A percentile compares a stretch with the other conserved stretches of the same genome.
Evolutionary conservation across 2,797 vertebrate species (phyloP).

Genomic region (Cyprinodon diabolis): DNA sequence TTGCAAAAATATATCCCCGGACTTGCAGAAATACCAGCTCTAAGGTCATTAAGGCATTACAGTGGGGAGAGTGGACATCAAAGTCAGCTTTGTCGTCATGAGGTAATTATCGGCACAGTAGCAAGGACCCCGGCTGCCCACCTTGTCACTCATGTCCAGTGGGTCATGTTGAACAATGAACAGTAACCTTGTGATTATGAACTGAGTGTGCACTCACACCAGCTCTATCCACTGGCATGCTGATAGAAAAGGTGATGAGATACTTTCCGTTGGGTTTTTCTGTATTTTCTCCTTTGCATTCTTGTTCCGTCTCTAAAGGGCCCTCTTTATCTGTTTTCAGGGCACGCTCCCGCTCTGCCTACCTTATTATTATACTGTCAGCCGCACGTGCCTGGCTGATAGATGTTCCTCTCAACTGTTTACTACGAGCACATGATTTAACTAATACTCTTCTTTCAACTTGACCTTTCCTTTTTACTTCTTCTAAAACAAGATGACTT

Average conservation of each 20-base stretch:
- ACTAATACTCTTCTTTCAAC: conserved; percentile 69
- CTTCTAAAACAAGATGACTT: conserved; percentile 72
- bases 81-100: conserved; percentile 81
- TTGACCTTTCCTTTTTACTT: conserved; percentile 68
- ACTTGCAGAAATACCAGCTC: conserved; percentile 60
- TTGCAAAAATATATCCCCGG: conserved; percentile 42
- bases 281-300: conserved; percentile 13
- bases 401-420: conserved; percentile 80
- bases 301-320: conserved; percentile 42
- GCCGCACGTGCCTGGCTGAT: conserved; percentile 77
- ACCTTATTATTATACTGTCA: conserved; percentile 82
- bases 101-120: conserved; percentile 74
- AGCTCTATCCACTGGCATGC: conserved; percentile 7
- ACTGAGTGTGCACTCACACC: conserved; percentile 56
- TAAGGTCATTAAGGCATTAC: conserved; percentile 74
- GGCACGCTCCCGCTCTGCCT: conserved; percentile 65
- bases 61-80: conserved; percentile 65
- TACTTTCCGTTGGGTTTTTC: conserved; percentile 62
- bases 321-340: conserved; percentile 76
- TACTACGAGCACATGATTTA: conserved; percentile 81
- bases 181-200: conserved; percentile 75
- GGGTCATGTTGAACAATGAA: conserved; percentile 74
- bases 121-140: conserved; percentile 58
- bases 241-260: conserved; percentile 71
- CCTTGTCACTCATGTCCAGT: conserved; percentile 75